Evolutionary conservation across 23 tunicate genomes (phyloP).

Genomic region (Trididemnum nubilum): DNA sequence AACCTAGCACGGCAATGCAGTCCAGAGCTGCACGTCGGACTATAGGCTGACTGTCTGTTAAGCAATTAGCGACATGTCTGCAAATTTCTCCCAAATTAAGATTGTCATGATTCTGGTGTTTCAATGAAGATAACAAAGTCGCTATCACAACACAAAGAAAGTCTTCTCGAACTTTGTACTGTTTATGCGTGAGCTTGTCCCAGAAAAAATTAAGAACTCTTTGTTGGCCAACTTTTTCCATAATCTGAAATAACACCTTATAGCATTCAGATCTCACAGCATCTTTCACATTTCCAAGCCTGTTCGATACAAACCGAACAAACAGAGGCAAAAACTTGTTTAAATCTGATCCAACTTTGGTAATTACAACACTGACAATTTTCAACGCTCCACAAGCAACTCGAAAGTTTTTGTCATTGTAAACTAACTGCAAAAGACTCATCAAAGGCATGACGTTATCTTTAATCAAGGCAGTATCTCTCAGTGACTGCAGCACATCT

Average conservation of each 20-base stretch:
- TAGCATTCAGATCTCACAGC: slow-evolving; percentile 57
- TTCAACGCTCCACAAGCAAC: slow-evolving; percentile 59
- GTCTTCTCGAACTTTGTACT: slow-evolving; percentile 63
- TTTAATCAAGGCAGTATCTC: slow-evolving; percentile 24
- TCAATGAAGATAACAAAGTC: slow-evolving; percentile 29
- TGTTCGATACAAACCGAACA: slow-evolving; percentile 33
- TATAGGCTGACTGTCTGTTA: slow-evolving; percentile 51
- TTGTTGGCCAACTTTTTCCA: slow-evolving; percentile 48
- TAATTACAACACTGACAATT: slow-evolving; percentile 34
- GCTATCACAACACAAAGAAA: slow-evolving; percentile 61
- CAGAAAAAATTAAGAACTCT: slow-evolving; percentile 61
- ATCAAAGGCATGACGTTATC: slow-evolving; percentile 52
- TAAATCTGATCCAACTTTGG: slow-evolving; percentile 42
- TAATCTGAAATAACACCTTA: slow-evolving; percentile 46
- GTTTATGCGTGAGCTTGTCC: slow-evolving; percentile 48
- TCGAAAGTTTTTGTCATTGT: slow-evolving; percentile 60
- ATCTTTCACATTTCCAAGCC: slow-evolving; percentile 61
- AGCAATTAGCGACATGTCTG: slow-evolving; percentile 31
- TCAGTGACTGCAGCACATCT: not conserved
- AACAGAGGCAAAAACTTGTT: slow-evolving; percentile 37
- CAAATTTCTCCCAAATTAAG: slow-evolving; percentile 39
- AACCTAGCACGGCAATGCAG: slow-evolving; percentile 76
- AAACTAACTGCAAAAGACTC: slow-evolving; percentile 66
- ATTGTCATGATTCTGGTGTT: not conserved
- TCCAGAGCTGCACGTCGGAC: slow-evolving; percentile 70